These are phyloP conservation scores for Sinosuthora webbiana DNA, from an alignment of 2,113 vertebrate genomes.

Conservation along the genomic window DNA sequence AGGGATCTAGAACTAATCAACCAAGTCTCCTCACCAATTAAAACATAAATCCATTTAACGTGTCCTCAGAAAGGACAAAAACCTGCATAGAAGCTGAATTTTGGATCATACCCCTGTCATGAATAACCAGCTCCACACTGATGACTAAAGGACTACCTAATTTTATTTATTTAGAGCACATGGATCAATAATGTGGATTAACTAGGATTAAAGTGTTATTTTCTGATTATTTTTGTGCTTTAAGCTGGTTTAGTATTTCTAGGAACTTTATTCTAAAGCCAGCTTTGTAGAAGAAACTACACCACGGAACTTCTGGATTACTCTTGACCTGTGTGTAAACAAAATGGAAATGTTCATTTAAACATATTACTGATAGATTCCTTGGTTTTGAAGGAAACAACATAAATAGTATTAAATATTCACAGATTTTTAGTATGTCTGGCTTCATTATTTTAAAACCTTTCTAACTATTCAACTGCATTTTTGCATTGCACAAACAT, in stretches of 20 bases:
- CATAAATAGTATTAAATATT: background rate
- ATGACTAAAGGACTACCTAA: conserved; percentile 34
- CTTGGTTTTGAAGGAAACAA: background rate
- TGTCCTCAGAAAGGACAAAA: conserved; percentile 7
- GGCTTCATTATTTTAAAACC: background rate
- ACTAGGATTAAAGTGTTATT: conserved; percentile 63
- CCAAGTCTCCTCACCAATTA: background rate
- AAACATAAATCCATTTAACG: background rate
- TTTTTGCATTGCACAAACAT: background rate
- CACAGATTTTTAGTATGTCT: background rate
- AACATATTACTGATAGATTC: background rate
- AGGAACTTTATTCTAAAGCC: conserved; percentile 52
- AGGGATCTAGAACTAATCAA: background rate
- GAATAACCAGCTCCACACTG: background rate
- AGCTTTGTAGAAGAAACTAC: conserved; percentile 37
- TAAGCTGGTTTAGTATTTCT: conserved; percentile 59
- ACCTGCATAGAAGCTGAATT: background rate
- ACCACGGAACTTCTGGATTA: background rate
- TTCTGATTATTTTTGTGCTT: conserved; percentile 68
- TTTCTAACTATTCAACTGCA: background rate
- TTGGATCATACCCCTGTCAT: background rate
- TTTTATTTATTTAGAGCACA: conserved; percentile 20
- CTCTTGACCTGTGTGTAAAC: background rate
- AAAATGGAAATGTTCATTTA: background rate
- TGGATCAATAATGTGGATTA: conserved; percentile 70